These are phyloP conservation scores for Heliornis fulica DNA, from an alignment of 2,113 vertebrate species.

Conservation along the genomic window DNA sequence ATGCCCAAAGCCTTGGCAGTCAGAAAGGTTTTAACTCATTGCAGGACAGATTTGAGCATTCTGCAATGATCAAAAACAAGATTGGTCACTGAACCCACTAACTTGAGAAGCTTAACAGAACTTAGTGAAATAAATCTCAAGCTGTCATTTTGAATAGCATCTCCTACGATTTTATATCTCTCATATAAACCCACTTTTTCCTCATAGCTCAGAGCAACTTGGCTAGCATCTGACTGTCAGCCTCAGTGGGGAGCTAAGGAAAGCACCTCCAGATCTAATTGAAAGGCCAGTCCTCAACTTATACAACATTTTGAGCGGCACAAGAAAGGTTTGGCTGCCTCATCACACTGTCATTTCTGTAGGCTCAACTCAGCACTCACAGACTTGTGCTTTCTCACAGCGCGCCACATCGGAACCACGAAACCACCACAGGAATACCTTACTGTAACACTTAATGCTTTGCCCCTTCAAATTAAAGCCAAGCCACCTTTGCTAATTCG, in stretches of 20 bases:
- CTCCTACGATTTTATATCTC: neutral
- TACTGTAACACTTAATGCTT: neutral
- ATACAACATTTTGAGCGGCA: rapidly evolving
- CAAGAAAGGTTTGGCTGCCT: neutral
- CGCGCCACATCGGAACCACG: rapidly evolving
- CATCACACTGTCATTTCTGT: rapidly evolving
- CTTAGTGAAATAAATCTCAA: neutral
- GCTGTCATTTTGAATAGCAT: neutral
- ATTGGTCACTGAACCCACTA: neutral
- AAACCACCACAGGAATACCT: neutral
- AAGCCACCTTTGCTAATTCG: neutral
- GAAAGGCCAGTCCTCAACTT: neutral
- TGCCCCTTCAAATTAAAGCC: neutral
- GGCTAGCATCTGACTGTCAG: rapidly evolving
- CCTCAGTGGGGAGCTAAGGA: neutral
- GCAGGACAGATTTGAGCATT: neutral
- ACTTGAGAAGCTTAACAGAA: neutral
- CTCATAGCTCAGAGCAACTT: rapidly evolving
- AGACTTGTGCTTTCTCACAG: rapidly evolving
- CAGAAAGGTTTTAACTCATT: conserved; percentile 27
- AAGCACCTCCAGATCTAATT: neutral
- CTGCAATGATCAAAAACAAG: rapidly evolving
- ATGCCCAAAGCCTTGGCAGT: conserved; percentile 30
- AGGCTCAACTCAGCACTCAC: rapidly evolving
- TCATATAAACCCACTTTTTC: neutral